phyloP scores from a whole-genome alignment of 1,140 invertebrate species.

The Parapsyche elsis region DNA sequence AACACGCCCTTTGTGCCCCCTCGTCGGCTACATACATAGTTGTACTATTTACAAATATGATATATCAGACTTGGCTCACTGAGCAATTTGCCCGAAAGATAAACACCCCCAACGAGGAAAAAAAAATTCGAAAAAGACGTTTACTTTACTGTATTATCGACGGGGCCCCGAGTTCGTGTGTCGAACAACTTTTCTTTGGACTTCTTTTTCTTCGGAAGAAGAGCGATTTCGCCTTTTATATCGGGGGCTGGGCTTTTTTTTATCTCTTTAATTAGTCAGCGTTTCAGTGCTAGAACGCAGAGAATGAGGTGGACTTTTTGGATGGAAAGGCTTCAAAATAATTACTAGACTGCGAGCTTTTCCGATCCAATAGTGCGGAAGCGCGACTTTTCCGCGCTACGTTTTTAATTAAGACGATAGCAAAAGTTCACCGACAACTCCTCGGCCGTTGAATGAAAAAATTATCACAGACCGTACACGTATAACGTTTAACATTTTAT shows the following conservation, averaged over 20 bases:
- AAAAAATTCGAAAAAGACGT: not conserved
- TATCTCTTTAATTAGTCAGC: conserved; percentile 30
- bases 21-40: not conserved
- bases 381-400: conserved; percentile 5
- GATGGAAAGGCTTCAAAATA: conserved; percentile 13
- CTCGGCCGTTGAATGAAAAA: not conserved
- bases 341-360: not conserved
- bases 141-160: not conserved
- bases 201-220: not conserved
- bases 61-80: not conserved
- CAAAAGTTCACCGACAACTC: not conserved
- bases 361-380: conserved; percentile 3
- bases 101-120: not conserved
- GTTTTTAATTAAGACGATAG: conserved; percentile 17
- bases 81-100: conserved; percentile 16
- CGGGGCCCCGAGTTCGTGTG: not conserved
- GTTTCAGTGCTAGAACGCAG: not conserved
- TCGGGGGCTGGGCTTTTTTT: not conserved
- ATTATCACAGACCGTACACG: not conserved
- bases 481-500: not conserved
- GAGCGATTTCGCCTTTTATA: not conserved
- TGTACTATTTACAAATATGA: conserved; percentile 19
- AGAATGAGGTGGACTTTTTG: not conserved
- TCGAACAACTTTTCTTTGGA: not conserved
- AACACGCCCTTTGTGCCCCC: not conserved